These are phyloP conservation scores for Discoglossus pictus DNA, from an alignment of 2,797 vertebrate species.

Conservation along the genomic window DNA sequence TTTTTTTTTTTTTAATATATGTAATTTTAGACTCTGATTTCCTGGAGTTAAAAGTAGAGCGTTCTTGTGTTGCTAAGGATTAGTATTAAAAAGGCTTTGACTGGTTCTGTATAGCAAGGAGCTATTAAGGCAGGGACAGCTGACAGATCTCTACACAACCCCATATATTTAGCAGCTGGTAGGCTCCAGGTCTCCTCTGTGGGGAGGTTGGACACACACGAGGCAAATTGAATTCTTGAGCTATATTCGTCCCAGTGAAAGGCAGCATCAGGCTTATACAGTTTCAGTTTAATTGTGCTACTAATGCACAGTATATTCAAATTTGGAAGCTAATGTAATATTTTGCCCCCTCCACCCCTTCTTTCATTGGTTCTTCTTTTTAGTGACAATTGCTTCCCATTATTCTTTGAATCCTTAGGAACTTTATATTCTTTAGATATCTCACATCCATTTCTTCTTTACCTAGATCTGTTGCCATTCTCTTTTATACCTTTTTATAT, in stretches of 20 bases:
- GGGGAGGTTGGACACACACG: not conserved
- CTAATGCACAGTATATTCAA: too few species aligned
- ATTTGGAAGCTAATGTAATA: too few species aligned
- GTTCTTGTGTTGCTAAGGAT: not conserved
- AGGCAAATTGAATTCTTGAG: not conserved
- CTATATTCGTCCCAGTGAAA: not conserved
- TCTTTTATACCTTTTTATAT: too few species aligned
- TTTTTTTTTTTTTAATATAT: not conserved
- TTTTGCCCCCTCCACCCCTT: too few species aligned
- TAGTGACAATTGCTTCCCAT: too few species aligned
- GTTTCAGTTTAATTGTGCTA: not conserved
- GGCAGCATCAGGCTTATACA: not conserved
- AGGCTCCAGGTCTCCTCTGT: not conserved
- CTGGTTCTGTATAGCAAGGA: not conserved
- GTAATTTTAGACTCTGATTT: constrained; percentile 4
- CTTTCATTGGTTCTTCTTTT: too few species aligned
- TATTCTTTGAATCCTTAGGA: too few species aligned
- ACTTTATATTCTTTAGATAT: too few species aligned
- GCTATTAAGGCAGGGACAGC: not conserved
- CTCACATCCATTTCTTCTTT: too few species aligned
- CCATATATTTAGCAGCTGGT: not conserved
- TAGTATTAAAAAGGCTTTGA: not conserved
- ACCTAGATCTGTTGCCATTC: too few species aligned
- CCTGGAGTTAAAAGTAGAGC: not conserved
- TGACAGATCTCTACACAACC: not conserved